Evolutionary conservation across 2,113 vertebrate species (phyloP).

Genomic region (Phrynosoma platyrhinos): DNA sequence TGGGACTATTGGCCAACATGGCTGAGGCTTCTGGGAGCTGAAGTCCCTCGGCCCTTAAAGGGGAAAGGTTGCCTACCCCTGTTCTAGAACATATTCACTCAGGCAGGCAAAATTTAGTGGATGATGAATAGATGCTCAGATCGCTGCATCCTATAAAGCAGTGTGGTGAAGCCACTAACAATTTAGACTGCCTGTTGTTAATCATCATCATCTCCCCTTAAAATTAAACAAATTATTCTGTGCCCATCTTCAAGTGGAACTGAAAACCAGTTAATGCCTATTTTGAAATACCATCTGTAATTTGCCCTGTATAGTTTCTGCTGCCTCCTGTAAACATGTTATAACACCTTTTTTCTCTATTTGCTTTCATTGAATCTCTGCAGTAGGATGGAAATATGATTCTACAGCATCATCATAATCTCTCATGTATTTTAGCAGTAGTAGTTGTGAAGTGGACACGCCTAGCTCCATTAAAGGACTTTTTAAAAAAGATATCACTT

Average conservation of each 20-base stretch:
- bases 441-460: neutral
- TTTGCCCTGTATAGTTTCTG: neutral
- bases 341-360: neutral
- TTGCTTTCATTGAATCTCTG: neutral
- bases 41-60: too few species aligned
- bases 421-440: neutral
- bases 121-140: neutral
- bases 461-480: neutral
- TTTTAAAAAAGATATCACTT: neutral
- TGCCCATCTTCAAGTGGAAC: neutral
- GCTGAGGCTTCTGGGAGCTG: too few species aligned
- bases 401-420: neutral
- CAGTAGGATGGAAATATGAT: neutral
- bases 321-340: neutral
- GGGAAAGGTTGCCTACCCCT: too few species aligned
- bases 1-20: too few species aligned
- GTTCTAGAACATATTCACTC: neutral
- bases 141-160: neutral
- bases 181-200: neutral
- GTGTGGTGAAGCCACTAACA: conserved; percentile 13
- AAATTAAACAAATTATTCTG: neutral
- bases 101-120: neutral
- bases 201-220: too few species aligned
- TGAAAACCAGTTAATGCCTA: neutral
- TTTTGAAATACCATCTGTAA: neutral